Evolutionary conservation across 1,140 invertebrate genomes (phyloP), one percentile per base, ranked within the genome.

Genomic region (Metaphire vulgaris): DNA sequence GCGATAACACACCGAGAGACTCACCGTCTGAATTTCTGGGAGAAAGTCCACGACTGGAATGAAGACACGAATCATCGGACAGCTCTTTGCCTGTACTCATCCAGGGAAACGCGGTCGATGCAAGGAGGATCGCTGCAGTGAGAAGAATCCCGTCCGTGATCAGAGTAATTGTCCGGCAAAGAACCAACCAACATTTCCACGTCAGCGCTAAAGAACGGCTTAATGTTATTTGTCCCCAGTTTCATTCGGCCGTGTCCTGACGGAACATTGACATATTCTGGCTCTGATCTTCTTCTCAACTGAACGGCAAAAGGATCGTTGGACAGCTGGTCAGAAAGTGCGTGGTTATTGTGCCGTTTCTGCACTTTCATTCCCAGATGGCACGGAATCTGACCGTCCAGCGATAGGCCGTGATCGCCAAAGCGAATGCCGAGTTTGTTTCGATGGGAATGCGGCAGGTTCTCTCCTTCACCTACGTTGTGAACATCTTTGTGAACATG

Each of bases 251-350:
- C 41, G 21, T 56, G 41, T 56, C 41, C 41, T 56, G 41, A 21
- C 6, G 41, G 41, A 56, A 73, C 72, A 30, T 73, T 73, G 1
- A 73, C 72, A 30, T 73, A 73, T 34, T 73, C 72, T 21, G 72
- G 72, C n/a, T 73, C 72, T 0, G 72, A 73, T 56, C 72, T 34
- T 73, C 72, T 16, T 56, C 72, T 6, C 41, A 56, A 12, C 41
- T 56, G 41, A 56, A 56, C 21, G 6, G 41, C 76, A 34, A 41
- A 28, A 6, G 72, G 6, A 29, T 28, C 28, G 72, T 29, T 15
- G 6, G 72, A 6, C 26, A 33, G 34, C 14, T 14, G 72, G 72
- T 26, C 32, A 68, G 72, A 21, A 21, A 12, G 68, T 12, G 68
- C 41, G 41, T 56, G 41, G 6, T 21, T 21, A 21, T 56, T 56